phyloP scores from a whole-genome alignment of 2,113 vertebrate species.

The Vidua chalybeata region DNA sequence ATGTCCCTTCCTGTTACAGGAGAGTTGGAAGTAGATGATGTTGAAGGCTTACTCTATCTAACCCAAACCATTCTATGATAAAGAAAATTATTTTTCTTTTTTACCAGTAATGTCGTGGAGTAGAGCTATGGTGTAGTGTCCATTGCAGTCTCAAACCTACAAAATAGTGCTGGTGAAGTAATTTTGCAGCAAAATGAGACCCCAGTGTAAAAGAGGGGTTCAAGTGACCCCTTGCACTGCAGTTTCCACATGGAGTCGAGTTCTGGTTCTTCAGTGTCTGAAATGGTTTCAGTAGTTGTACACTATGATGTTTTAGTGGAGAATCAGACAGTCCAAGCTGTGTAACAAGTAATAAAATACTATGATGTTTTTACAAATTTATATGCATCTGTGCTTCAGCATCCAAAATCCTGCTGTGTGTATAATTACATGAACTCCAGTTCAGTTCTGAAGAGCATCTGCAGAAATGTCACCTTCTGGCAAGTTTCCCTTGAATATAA shows the following conservation, averaged over 20 bases:
- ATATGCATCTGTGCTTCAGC: background rate
- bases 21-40: background rate
- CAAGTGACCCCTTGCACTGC: background rate
- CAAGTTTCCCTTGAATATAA: background rate
- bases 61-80: background rate
- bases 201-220: background rate
- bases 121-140: background rate
- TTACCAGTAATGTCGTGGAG: background rate
- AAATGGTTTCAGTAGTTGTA: background rate
- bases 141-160: background rate
- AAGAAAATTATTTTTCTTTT: background rate
- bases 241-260: background rate
- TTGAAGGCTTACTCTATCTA: background rate
- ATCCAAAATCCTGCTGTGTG: background rate
- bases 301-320: background rate
- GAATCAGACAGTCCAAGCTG: background rate
- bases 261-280: background rate
- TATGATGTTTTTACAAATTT: background rate
- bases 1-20: background rate
- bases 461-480: background rate
- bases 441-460: background rate
- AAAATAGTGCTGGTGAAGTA: background rate
- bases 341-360: background rate
- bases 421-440: background rate
- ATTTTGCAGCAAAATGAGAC: background rate